phyloP scores from a whole-genome alignment of 1,140 invertebrate genomes.

The Pseudobourletiella spinata region DNA sequence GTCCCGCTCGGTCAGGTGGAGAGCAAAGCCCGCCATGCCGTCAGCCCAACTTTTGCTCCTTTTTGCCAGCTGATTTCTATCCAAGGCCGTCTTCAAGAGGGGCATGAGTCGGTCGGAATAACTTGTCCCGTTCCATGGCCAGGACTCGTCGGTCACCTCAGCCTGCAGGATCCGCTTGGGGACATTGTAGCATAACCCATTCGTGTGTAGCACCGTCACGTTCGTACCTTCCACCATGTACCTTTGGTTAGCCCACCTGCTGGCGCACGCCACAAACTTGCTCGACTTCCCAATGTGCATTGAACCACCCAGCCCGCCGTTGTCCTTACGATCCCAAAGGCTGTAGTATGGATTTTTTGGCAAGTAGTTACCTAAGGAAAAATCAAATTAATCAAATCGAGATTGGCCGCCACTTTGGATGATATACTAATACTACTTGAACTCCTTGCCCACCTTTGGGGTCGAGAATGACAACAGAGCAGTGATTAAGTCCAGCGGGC shows the following conservation, averaged over 20 bases:
- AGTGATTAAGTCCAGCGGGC: neutral
- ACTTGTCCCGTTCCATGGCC: neutral
- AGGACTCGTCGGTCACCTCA: neutral
- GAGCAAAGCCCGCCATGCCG: constrained; percentile 38
- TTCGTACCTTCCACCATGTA: constrained; percentile 23
- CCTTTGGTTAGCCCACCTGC: constrained; percentile 38
- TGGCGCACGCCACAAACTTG: constrained; percentile 36
- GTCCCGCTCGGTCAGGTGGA: constrained; percentile 34
- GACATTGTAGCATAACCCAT: constrained; percentile 38
- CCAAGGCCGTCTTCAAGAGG: neutral
- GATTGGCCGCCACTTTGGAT: neutral
- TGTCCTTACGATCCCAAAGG: constrained; percentile 26
- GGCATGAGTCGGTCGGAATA: neutral
- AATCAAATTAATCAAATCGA: neutral
- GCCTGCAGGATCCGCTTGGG: constrained; percentile 6
- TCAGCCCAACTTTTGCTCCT: constrained; percentile 33
- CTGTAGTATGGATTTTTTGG: neutral
- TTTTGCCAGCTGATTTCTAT: too few relatives aligned
- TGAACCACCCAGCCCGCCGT: constrained; percentile 33
- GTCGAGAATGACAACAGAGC: neutral
- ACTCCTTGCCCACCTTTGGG: neutral
- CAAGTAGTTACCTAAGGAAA: neutral
- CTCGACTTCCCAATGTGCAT: constrained; percentile 16
- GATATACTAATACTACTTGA: neutral
- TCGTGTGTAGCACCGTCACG: constrained; percentile 30